These are phyloP conservation scores for Promerops cafer DNA, from an alignment of 2,113 vertebrate genomes.

Conservation along the genomic window DNA sequence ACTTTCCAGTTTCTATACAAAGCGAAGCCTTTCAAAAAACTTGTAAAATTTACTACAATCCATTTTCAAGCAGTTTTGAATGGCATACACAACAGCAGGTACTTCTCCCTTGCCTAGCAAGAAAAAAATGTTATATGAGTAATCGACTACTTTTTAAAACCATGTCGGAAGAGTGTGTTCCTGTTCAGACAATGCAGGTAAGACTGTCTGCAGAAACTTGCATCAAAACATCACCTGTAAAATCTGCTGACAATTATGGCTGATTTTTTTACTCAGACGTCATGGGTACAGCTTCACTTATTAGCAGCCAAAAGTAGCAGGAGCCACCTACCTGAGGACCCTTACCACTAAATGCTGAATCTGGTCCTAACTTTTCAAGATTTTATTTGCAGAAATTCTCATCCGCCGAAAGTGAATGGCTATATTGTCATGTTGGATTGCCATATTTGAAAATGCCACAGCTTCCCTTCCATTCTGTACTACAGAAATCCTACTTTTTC, in stretches of 20 bases:
- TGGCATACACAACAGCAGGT: rapidly evolving
- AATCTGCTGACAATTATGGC: neutral
- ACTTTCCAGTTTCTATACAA: neutral
- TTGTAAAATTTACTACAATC: neutral
- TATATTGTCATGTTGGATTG: neutral
- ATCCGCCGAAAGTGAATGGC: neutral
- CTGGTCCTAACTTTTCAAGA: neutral
- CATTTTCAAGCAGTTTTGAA: neutral
- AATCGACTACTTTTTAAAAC: neutral
- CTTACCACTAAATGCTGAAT: neutral
- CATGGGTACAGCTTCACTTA: neutral
- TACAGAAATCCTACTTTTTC: neutral
- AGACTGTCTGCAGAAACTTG: neutral
- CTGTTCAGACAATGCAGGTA: neutral
- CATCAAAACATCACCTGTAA: neutral
- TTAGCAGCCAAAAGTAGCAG: neutral
- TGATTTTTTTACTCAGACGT: neutral
- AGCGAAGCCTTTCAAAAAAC: neutral
- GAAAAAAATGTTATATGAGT: neutral
- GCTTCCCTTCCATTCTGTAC: neutral
- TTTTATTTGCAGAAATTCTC: neutral
- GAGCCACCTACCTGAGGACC: neutral
- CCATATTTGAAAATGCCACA: neutral
- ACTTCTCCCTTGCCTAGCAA: neutral
- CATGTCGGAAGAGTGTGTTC: neutral